phyloP scores from a whole-genome alignment of 2,888 invertebrate genomes.

The Coenonympha arcania region DNA sequence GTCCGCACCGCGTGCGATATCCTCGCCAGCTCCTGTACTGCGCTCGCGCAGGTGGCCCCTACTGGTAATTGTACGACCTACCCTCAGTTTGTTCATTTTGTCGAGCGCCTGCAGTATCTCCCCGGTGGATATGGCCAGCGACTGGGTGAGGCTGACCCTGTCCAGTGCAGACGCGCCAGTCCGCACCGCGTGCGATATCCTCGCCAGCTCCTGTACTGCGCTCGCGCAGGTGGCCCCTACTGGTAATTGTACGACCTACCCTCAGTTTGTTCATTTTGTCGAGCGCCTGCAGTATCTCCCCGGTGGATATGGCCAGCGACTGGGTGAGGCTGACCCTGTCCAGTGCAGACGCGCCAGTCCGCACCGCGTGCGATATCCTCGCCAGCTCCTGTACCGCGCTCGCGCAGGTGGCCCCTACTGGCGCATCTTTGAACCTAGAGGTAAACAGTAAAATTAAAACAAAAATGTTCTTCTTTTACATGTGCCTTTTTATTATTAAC shows the following conservation, averaged over 20 bases:
- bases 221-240: slow-evolving; percentile 79
- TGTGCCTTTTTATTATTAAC: too few relatives aligned
- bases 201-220: slow-evolving; percentile 82
- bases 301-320: slow-evolving; percentile 74
- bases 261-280: slow-evolving; percentile 64
- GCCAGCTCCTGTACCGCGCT: slow-evolving; percentile 82
- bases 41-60: slow-evolving; percentile 78
- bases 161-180: slow-evolving; percentile 52
- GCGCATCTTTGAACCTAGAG: slow-evolving; percentile 80
- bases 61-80: too few relatives aligned
- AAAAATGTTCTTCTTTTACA: too few relatives aligned
- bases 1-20: slow-evolving; percentile 73
- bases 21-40: slow-evolving; percentile 81
- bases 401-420: slow-evolving; percentile 80
- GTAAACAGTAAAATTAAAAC: neutral
- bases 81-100: slow-evolving; percentile 60
- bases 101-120: slow-evolving; percentile 69
- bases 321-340: slow-evolving; percentile 64
- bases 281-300: slow-evolving; percentile 68
- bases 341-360: slow-evolving; percentile 48
- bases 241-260: too few relatives aligned
- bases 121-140: slow-evolving; percentile 75
- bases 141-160: slow-evolving; percentile 62
- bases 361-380: slow-evolving; percentile 74
- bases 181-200: slow-evolving; percentile 73